Percentiles rank a stretch among this genome's conserved stretches.
These are phyloP conservation scores for Chaetogeoica ovagalla DNA, from an alignment of 2,888 invertebrate genomes.

Conservation along the genomic window DNA sequence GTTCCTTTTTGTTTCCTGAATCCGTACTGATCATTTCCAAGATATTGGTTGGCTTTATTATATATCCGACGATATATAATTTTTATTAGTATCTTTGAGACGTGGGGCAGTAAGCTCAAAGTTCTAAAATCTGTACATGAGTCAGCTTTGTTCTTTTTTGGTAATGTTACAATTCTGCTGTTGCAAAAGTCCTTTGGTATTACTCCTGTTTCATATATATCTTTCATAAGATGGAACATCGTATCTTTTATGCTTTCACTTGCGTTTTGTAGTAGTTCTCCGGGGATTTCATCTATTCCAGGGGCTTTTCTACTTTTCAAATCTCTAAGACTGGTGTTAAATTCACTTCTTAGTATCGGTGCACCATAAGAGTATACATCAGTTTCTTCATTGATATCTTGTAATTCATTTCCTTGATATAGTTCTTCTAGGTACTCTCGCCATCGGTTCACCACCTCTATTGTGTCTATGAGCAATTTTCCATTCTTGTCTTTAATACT, in stretches of 20 bases:
- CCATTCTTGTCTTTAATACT: too few relatives aligned
- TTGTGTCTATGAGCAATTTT: too few relatives aligned
- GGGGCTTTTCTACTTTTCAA: neutral
- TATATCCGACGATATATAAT: neutral
- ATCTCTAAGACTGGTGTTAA: neutral
- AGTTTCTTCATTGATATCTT: too few relatives aligned
- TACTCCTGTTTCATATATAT: neutral
- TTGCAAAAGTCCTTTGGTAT: constrained; percentile 4
- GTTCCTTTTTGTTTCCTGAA: neutral
- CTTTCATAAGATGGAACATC: neutral
- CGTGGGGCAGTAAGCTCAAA: neutral
- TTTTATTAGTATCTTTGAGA: neutral
- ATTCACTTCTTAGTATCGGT: neutral
- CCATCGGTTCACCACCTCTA: too few relatives aligned
- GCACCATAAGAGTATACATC: too few relatives aligned
- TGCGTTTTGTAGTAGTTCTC: neutral
- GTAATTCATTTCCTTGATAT: too few relatives aligned
- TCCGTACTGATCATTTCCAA: constrained; percentile 1
- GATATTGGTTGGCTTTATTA: neutral
- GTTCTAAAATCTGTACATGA: constrained; percentile 10
- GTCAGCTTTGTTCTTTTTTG: neutral
- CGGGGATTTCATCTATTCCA: neutral
- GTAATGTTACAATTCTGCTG: neutral
- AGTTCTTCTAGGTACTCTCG: too few relatives aligned
- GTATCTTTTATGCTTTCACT: neutral